phyloP scores from a whole-genome alignment of 92 coral and sea anemone genomes.

The Pocillopora grandis region DNA sequence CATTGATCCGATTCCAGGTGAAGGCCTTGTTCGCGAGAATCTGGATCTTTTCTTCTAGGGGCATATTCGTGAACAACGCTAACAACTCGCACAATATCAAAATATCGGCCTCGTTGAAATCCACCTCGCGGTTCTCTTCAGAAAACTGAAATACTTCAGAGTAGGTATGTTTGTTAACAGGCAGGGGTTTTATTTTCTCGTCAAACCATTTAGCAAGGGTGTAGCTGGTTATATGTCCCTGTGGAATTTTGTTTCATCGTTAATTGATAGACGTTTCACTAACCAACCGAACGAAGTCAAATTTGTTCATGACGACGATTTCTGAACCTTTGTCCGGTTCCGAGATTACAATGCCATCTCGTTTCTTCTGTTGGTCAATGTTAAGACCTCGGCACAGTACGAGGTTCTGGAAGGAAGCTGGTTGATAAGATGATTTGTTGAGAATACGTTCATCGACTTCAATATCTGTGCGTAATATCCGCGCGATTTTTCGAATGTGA shows the following conservation, averaged over 20 bases:
- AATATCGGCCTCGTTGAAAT: conserved; percentile 1
- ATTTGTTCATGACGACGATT: conserved; percentile 31
- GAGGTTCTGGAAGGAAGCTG: conserved; percentile 48
- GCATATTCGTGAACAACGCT: conserved; percentile 34
- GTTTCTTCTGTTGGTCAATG: conserved; percentile 22
- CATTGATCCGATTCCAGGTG: conserved; percentile 8
- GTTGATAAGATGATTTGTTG: conserved; percentile 38
- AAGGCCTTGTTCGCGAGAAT: conserved; percentile 14
- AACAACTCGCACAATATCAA: background rate
- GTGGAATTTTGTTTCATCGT: conserved; percentile 29
- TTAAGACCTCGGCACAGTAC: conserved; percentile 44
- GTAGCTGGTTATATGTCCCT: conserved; percentile 28
- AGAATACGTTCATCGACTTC: conserved; percentile 48
- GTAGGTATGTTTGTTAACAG: conserved; percentile 29
- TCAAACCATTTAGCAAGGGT: background rate
- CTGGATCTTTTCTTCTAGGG: conserved; percentile 22
- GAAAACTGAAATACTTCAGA: conserved; percentile 13
- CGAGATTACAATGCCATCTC: conserved; percentile 33
- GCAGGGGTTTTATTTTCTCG: background rate
- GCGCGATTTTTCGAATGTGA: conserved; percentile 17
- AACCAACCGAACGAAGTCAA: conserved; percentile 16
- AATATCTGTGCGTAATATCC: conserved; percentile 21
- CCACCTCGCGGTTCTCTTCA: conserved; percentile 3
- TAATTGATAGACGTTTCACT: conserved; percentile 20
- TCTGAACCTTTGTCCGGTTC: background rate